A percentile compares a stretch with the other conserved stretches of the same genome.
phyloP scores from a whole-genome alignment of 2,797 vertebrate genomes.

The Labeo calbasu region DNA sequence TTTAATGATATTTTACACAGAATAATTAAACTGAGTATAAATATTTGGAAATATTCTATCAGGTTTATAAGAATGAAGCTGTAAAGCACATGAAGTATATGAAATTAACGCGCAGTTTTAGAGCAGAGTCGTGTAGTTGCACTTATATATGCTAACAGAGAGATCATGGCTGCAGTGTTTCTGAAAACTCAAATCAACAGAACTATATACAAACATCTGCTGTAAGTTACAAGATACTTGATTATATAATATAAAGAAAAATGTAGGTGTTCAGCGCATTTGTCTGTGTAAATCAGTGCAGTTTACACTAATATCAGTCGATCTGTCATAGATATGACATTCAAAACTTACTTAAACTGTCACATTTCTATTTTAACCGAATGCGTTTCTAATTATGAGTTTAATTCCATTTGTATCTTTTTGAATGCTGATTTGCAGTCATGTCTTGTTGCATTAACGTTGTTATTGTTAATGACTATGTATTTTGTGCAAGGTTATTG shows the following conservation, averaged over 20 bases:
- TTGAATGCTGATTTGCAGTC: not conserved
- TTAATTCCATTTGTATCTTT: not conserved
- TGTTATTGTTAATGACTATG: not conserved
- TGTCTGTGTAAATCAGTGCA: not conserved
- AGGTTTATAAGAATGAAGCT: not conserved
- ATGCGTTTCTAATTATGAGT: not conserved
- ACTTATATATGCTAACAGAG: slow-evolving; percentile 20
- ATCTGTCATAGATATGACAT: not conserved
- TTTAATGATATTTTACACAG: not conserved
- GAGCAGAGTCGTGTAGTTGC: not conserved
- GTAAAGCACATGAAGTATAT: not conserved
- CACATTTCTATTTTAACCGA: not conserved
- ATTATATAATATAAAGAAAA: not conserved
- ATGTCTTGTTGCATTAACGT: not conserved
- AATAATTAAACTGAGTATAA: too few species aligned
- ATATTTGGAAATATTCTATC: not conserved
- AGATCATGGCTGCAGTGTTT: slow-evolving; percentile 39
- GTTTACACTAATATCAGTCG: not conserved
- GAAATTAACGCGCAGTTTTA: not conserved
- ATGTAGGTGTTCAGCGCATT: not conserved
- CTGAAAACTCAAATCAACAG: not conserved
- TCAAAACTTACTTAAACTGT: not conserved
- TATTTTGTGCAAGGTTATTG: not conserved
- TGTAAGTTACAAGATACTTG: slow-evolving; percentile 29
- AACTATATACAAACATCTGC: slow-evolving; percentile 22